Base-by-base conservation (phyloP, 2,113 vertebrate species). In the Lepus timidus region DNA sequence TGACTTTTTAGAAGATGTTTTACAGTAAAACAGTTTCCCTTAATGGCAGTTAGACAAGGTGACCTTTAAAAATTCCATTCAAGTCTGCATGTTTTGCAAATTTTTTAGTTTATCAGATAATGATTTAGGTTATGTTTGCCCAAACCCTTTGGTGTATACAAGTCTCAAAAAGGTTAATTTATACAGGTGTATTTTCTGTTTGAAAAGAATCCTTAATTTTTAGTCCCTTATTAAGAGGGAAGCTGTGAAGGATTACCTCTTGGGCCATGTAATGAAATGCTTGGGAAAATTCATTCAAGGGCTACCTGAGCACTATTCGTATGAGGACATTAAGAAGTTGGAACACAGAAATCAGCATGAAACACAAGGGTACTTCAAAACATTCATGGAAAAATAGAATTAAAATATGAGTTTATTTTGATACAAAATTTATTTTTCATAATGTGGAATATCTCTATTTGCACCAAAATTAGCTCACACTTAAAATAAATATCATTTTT, bases 141-240 rank as follows among this genome's bases (percentile, higher is more conserved):
- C 13, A 73, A 31, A 82, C 13, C 3, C 14, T 71, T 82, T 16
- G 33, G 58, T 68, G 2, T 55, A 14, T 85, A 65, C 25, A 65
- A 2, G 39, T 75, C n/a, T 90, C n/a, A 33, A 49, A 71, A 78
- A 44, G 81, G 25, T 58, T 64, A 22, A 23, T 58, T 67, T 25
- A 79, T 29, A 6, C 44, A 20, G 61, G 39, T 29, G 3, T 55
- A 25, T 70, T 74, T 89, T 70, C 13, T 65, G 16, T 61, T 73
- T 85, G 55, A 58, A 83, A 92, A 89, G 52, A 68, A 10, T 25
- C 36, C 65, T 25, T 78, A 75, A 52, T 64, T 84, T 93, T 87
- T n/a, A 64, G 68, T 70, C 6, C 11, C 1, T 39, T 78, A 52
- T 12, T 80, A 10, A 23, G 90, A 22, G n/a, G 1, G n/a, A 39